Evolutionary conservation across 2,888 invertebrate genomes (phyloP), one percentile per base, ranked within the genome.

Genomic region (Theodoxus fluviatilis): DNA sequence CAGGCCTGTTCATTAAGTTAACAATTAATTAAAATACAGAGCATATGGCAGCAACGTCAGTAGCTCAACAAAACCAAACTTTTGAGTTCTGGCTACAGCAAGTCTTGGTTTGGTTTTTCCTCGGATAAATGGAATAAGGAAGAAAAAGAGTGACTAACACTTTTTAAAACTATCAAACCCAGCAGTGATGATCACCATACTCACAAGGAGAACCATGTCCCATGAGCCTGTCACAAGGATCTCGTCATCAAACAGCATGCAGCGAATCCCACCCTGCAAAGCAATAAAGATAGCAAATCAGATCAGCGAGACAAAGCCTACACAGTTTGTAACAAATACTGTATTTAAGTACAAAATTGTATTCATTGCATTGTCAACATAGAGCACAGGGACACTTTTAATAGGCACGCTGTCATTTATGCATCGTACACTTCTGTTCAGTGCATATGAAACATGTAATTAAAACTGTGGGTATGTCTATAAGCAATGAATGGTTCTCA

Each of bases 181-280:
- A n/a, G n/a, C n/a, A n/a, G n/a, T n/a, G n/a, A n/a, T n/a, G n/a
- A n/a, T n/a, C n/a, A n/a, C n/a, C n/a, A 35, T 28, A 75, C 81
- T 76, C 73, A 85, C 85, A 80, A 85, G 81, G 22, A 85, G 70
- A 15, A 81, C 79, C 52, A 79, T 82, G 73, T 85, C 85, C 86
- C 86, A 86, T 43, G 84, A 84, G 6, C 84, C 85, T 22, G 84
- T 78, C 18, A 80, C 76, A 52, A 86, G 76, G 33, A 79, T 79
- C 59, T 84, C 80, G 28, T 81, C 79, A 70, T 78, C 79, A 76
- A 85, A 83, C 67, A 77, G 73, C 55, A 85, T 59, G 75, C 85
- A 83, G 37, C 79, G 73, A 15, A 86, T 79, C 22, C 84, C 84
- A 35, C 83, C 83, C 83, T 84, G 71, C 12, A 72, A 73, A 52